A percentile compares a stretch with the other conserved stretches of the same genome.
Conservation (phyloP, 2,113 vertebrate species). For the Macrotis lagotis region DNA sequence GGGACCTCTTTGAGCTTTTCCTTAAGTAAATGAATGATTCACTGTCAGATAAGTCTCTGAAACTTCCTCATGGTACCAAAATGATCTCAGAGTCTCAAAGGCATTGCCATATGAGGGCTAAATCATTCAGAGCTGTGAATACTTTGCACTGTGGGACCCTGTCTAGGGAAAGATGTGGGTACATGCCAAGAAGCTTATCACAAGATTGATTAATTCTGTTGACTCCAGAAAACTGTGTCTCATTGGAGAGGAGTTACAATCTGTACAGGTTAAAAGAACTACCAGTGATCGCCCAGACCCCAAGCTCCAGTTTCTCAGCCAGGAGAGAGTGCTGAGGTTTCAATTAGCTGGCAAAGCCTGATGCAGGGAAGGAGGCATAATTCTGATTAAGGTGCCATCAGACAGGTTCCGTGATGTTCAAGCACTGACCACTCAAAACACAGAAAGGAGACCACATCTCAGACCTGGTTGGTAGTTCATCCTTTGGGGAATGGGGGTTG, state of each 20-base stretch:
- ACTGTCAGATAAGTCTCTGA: not conserved
- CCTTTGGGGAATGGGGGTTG: not conserved
- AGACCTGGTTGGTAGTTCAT: not conserved
- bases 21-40: constrained; percentile 41
- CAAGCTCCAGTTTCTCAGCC: not conserved
- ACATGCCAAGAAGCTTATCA: not conserved
- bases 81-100: not conserved
- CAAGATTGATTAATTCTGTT: not conserved
- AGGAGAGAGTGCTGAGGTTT: not conserved
- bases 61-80: constrained; percentile 34
- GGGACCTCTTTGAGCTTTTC: constrained; percentile 61
- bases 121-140: not conserved
- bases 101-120: not conserved
- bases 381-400: not conserved
- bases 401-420: not conserved
- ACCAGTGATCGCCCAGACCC: not conserved
- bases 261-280: not conserved
- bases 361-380: not conserved
- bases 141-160: not conserved
- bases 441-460: not conserved
- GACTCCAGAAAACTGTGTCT: not conserved
- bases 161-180: not conserved
- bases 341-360: not conserved
- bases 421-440: not conserved
- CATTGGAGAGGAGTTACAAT: not conserved